Conservation (phyloP, 2,888 invertebrate species). For the Drosophila colorata region DNA sequence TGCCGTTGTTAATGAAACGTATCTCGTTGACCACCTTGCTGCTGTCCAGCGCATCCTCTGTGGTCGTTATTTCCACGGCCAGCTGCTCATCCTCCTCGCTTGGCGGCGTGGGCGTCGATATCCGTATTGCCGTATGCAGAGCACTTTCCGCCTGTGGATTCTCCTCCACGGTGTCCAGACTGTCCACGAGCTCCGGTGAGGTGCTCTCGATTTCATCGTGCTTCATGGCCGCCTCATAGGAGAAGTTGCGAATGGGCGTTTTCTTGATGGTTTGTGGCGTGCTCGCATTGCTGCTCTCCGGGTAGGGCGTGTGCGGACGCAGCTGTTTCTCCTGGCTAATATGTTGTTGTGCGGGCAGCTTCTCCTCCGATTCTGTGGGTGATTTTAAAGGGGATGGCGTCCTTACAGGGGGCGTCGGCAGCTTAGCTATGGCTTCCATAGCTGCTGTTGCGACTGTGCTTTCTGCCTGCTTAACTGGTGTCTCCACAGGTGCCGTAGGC, state of each 20-base stretch:
- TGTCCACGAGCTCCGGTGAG: conserved; percentile 77
- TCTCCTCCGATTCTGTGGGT: conserved; percentile 66
- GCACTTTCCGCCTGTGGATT: conserved; percentile 33
- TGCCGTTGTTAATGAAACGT: conserved; percentile 84
- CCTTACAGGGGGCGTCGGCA: conserved; percentile 60
- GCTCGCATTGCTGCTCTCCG: conserved; percentile 73
- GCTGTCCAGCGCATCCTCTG: conserved; percentile 77
- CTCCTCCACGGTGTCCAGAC: conserved; percentile 75
- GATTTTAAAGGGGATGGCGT: conserved; percentile 61
- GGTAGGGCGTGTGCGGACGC: conserved; percentile 83
- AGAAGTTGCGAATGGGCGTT: conserved; percentile 77
- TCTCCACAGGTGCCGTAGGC: conserved; percentile 64
- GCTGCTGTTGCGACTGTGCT: not conserved
- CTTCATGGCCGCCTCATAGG: conserved; percentile 79
- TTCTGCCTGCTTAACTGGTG: conserved; percentile 5
- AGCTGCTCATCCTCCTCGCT: conserved; percentile 84
- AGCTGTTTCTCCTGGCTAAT: conserved; percentile 66
- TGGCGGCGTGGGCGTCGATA: conserved; percentile 72
- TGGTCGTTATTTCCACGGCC: conserved; percentile 82
- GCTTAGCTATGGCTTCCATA: conserved; percentile 23
- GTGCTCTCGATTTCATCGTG: conserved; percentile 78
- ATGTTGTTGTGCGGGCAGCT: conserved; percentile 12
- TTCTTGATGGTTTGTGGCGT: conserved; percentile 73
- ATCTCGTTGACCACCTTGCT: conserved; percentile 83
- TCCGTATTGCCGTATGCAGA: conserved; percentile 48